phyloP scores from a whole-genome alignment of 2,113 vertebrate genomes.

The Strigops habroptila region DNA sequence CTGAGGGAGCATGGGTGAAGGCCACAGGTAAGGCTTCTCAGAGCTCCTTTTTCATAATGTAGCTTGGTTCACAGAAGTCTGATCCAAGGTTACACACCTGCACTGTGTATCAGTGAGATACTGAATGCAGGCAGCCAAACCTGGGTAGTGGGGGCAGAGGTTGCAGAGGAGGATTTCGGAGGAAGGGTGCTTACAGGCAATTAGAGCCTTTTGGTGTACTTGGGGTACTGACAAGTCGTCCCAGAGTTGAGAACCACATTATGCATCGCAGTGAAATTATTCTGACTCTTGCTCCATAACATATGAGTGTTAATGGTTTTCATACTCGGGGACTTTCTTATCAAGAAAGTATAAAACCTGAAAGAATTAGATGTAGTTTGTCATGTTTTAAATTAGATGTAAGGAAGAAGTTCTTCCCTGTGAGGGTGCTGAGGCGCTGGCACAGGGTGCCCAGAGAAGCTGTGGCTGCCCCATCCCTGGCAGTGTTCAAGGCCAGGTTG shows the following conservation, averaged over 20 bases:
- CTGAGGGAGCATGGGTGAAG: background rate
- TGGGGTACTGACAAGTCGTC: background rate
- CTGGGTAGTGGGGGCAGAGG: no score
- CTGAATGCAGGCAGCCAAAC: background rate
- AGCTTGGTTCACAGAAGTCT: background rate
- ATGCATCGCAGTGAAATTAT: background rate
- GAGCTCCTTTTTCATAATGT: background rate
- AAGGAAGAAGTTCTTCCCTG: background rate
- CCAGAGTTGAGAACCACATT: background rate
- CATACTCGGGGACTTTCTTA: background rate
- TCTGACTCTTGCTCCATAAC: background rate
- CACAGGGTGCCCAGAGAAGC: background rate
- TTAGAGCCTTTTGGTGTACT: background rate
- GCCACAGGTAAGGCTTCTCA: background rate
- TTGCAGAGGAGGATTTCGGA: background rate
- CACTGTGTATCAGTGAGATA: fast-evolving
- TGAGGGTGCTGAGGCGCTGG: background rate
- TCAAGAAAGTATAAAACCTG: background rate
- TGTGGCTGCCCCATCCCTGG: background rate
- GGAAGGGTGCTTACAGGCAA: background rate
- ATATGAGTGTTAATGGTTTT: background rate
- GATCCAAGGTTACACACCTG: background rate
- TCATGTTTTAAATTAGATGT: background rate
- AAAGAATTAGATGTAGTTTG: background rate
- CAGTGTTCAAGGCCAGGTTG: background rate